phyloP scores from a whole-genome alignment of 2,797 vertebrate species.

The Cyclura pinguis region DNA sequence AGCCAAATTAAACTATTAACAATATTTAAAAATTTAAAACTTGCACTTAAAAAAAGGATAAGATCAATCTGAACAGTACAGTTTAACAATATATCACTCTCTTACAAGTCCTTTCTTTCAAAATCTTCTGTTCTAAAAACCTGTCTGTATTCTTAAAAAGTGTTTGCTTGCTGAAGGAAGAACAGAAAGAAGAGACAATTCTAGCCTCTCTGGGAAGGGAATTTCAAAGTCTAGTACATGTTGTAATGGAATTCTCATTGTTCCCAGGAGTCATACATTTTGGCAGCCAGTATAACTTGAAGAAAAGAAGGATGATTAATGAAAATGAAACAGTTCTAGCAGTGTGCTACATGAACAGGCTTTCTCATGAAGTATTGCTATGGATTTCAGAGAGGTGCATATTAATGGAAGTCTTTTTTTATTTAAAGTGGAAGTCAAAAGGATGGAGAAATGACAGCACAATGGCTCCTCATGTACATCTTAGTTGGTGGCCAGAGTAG shows the following conservation, averaged over 20 bases:
- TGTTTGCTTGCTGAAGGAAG: too few species aligned
- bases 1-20: too few species aligned
- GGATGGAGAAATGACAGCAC: background rate
- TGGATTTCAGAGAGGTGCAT: background rate
- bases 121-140: too few species aligned
- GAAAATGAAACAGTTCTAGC: background rate
- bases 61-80: too few species aligned
- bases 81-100: too few species aligned
- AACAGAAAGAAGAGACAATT: too few species aligned
- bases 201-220: too few species aligned
- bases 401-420: background rate
- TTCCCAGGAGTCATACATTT: background rate
- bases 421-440: background rate
- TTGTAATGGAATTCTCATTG: slow-evolving; percentile 13
- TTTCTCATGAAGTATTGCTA: background rate
- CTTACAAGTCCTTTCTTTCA: too few species aligned
- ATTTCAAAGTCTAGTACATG: too few species aligned
- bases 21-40: background rate
- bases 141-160: too few species aligned
- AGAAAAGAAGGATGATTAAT: background rate
- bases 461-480: background rate
- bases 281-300: background rate
- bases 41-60: background rate
- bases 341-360: background rate
- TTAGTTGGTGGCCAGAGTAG: background rate